Conservation (phyloP, 2,113 vertebrate species). For the Oenanthe oenanthe region DNA sequence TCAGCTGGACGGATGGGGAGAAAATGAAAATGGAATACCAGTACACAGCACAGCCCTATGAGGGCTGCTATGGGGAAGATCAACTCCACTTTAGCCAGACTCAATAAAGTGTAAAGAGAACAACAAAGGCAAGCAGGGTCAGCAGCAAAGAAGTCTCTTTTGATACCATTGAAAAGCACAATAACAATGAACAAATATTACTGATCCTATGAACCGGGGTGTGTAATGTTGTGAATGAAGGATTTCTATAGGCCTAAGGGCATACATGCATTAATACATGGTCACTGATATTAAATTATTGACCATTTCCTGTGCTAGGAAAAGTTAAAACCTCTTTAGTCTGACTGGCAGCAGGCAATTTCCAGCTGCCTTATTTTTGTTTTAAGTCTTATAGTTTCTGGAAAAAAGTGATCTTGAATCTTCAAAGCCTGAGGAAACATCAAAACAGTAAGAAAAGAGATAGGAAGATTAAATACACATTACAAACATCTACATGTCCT, state of each 20-base stretch:
- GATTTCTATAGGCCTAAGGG: neutral
- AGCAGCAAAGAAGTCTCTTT: neutral
- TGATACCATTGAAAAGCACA: neutral
- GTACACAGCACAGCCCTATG: neutral
- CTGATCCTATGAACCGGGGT: neutral
- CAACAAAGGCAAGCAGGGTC: neutral
- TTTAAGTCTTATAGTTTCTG: neutral
- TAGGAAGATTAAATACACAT: slow-evolving; percentile 35
- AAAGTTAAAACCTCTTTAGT: neutral
- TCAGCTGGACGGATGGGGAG: neutral
- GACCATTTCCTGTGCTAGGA: neutral
- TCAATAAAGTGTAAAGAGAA: neutral
- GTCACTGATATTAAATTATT: neutral
- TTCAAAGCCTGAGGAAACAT: slow-evolving; percentile 45
- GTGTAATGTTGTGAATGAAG: neutral
- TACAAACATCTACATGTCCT: slow-evolving; percentile 17
- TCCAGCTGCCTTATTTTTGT: neutral
- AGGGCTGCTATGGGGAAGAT: neutral
- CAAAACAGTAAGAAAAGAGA: slow-evolving; percentile 9
- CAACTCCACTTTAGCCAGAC: neutral
- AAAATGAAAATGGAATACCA: neutral
- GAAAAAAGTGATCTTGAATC: neutral
- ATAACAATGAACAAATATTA: neutral
- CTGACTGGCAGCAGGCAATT: neutral
- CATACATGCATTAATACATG: neutral